A percentile compares a stretch with the other conserved stretches of the same genome.
phyloP scores from a whole-genome alignment of 2,888 invertebrate genomes.

The Cheilosia scutellata region DNA sequence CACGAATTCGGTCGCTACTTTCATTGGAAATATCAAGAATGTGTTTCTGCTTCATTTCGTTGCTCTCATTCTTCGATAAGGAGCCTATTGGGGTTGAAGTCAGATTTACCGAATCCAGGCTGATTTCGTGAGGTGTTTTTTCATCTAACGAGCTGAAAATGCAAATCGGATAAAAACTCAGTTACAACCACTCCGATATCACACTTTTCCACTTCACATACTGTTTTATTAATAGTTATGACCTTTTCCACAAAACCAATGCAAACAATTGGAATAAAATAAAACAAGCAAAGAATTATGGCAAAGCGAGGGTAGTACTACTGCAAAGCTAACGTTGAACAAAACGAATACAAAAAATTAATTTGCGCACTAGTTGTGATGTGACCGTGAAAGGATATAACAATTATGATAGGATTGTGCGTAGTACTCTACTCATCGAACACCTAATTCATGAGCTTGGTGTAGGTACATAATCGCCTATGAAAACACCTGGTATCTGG shows the following conservation, averaged over 20 bases:
- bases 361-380: conserved; percentile 46
- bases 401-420: conserved; percentile 42
- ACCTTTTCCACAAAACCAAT: conserved; percentile 16
- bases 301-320: conserved; percentile 38
- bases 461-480: background rate
- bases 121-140: conserved; percentile 79
- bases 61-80: conserved; percentile 60
- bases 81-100: conserved; percentile 49
- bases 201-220: background rate
- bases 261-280: conserved; percentile 29
- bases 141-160: conserved; percentile 81
- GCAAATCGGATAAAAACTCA: conserved; percentile 36
- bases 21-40: conserved; percentile 55
- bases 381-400: conserved; percentile 23
- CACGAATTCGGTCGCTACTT: conserved; percentile 48
- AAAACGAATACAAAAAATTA: conserved; percentile 43
- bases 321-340: conserved; percentile 60
- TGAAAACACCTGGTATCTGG: conserved; percentile 33
- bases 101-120: conserved; percentile 78
- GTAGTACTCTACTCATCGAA: conserved; percentile 32
- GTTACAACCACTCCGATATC: background rate
- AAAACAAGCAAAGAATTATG: conserved; percentile 39
- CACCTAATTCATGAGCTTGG: background rate
- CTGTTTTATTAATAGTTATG: background rate
- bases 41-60: conserved; percentile 70